Percentiles rank a stretch among this genome's conserved stretches.
These are phyloP conservation scores for Atta cephalotes DNA, from an alignment of 1,140 invertebrate genomes.

Conservation along the genomic window DNA sequence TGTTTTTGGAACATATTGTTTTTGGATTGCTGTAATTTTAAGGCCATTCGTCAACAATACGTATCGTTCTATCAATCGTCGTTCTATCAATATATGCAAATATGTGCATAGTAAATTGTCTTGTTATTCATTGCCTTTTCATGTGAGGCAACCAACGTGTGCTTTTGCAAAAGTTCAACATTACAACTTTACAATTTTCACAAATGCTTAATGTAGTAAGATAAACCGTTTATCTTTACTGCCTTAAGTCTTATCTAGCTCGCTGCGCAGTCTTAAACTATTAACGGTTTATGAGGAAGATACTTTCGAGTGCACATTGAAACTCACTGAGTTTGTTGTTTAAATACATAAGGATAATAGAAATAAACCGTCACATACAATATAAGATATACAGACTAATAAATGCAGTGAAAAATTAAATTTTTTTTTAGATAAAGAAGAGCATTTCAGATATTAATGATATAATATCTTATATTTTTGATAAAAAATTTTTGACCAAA, in stretches of 20 bases:
- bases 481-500: no score
- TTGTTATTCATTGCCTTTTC: neutral
- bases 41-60: constrained; percentile 29
- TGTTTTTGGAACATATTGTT: constrained; percentile 33
- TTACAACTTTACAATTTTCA: constrained; percentile 21
- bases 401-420: neutral
- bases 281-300: constrained; percentile 20
- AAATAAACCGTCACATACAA: neutral
- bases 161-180: constrained; percentile 3
- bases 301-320: constrained; percentile 1
- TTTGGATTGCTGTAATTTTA: constrained; percentile 59
- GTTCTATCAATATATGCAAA: neutral
- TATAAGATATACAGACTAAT: neutral
- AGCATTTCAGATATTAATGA: neutral
- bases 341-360: neutral
- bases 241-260: constrained; percentile 31
- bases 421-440: neutral
- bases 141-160: neutral
- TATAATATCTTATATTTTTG: neutral
- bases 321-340: neutral
- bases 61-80: neutral
- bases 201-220: neutral
- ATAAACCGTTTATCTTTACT: constrained; percentile 47
- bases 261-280: constrained; percentile 24
- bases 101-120: constrained; percentile 3